Conservation (phyloP, 2,888 invertebrate species). For the Tiliacea aurago region DNA sequence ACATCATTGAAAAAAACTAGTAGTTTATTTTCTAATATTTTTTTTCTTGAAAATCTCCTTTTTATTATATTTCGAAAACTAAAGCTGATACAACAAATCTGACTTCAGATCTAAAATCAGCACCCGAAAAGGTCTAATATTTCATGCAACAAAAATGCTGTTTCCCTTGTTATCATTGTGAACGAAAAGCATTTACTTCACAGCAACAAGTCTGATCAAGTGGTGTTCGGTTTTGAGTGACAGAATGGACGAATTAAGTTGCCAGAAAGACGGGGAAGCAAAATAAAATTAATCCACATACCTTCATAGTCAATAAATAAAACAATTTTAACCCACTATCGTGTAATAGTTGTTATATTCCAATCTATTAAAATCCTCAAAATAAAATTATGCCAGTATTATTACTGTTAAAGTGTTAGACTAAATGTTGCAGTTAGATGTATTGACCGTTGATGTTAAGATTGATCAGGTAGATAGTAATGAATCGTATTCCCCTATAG, state of each 20-base stretch:
- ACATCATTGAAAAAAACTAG: too few species aligned
- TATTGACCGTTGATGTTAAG: conserved; percentile 76
- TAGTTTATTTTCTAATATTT: too few species aligned
- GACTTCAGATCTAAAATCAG: too few species aligned
- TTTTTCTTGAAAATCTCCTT: too few species aligned
- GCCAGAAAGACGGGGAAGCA: conserved; percentile 88
- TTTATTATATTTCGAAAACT: too few species aligned
- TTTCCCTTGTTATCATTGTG: conserved; percentile 39
- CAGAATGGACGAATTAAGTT: conserved; percentile 86
- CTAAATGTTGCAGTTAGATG: conserved; percentile 73
- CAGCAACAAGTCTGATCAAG: conserved; percentile 73
- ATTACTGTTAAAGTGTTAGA: conserved; percentile 80
- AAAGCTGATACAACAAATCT: too few species aligned
- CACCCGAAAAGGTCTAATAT: too few species aligned
- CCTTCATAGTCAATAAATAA: conserved; percentile 71
- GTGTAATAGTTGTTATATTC: conserved; percentile 79
- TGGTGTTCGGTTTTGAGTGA: conserved; percentile 86
- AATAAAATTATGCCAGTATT: conserved; percentile 81
- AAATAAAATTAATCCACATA: conserved; percentile 69
- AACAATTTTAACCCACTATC: conserved; percentile 74
- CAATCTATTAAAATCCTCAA: conserved; percentile 70
- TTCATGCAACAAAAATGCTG: too few species aligned
- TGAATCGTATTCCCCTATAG: conserved; percentile 79
- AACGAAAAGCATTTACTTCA: conserved; percentile 83
- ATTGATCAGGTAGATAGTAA: conserved; percentile 77